A percentile compares a stretch with the other conserved stretches of the same genome.
Evolutionary conservation across 1,140 invertebrate genomes (phyloP).

Genomic region (Colletes gigas): DNA sequence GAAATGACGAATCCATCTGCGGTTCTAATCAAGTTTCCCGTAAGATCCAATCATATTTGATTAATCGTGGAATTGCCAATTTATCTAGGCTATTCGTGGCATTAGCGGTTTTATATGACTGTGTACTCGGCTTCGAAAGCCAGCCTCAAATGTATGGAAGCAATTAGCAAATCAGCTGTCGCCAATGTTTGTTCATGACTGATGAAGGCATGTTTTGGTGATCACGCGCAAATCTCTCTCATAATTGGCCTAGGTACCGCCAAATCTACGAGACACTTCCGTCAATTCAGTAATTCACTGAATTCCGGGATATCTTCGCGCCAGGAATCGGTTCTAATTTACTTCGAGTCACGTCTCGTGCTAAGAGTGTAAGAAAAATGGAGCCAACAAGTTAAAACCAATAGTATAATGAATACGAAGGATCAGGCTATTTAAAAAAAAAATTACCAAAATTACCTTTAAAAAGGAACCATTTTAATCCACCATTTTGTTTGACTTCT

Average conservation of each 20-base stretch:
- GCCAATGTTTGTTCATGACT: slow-evolving; percentile 61
- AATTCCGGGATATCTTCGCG: background rate
- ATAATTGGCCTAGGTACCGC: slow-evolving; percentile 20
- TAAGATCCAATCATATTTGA: slow-evolving; percentile 61
- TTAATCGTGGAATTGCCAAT: slow-evolving; percentile 62
- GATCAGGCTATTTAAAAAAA: too few species aligned
- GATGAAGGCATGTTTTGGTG: slow-evolving; percentile 62
- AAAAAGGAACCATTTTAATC: too few species aligned
- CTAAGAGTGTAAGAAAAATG: background rate
- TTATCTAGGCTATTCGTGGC: slow-evolving; percentile 58
- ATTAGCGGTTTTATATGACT: slow-evolving; percentile 55
- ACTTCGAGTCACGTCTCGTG: background rate
- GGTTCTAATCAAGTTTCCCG: slow-evolving; percentile 48
- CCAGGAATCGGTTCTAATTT: background rate
- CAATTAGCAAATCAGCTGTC: slow-evolving; percentile 68
- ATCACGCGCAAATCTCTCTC: slow-evolving; percentile 23
- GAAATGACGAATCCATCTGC: slow-evolving; percentile 24
- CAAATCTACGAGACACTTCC: slow-evolving; percentile 15
- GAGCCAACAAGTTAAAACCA: background rate
- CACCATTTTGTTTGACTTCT: too few species aligned
- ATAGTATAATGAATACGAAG: too few species aligned
- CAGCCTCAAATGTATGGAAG: slow-evolving; percentile 52
- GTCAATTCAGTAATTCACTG: background rate
- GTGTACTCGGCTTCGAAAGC: slow-evolving; percentile 41
- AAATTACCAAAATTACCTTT: too few species aligned